Percentiles rank a stretch among this genome's conserved stretches.
Evolutionary conservation across 2,113 vertebrate species (phyloP).

Genomic region (Nibea albiflora): DNA sequence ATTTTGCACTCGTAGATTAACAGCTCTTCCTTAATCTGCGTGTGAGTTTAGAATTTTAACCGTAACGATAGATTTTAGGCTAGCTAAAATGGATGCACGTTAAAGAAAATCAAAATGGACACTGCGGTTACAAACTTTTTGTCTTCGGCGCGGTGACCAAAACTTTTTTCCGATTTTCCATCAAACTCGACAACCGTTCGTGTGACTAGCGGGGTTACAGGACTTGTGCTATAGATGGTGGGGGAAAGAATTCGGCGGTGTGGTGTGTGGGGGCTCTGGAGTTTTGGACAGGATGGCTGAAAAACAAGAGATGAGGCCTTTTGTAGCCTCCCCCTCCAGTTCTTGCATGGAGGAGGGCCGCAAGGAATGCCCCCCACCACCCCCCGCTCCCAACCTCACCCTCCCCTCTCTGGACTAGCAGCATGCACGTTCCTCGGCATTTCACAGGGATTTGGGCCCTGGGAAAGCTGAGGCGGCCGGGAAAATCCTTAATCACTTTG

Average conservation of each 20-base stretch:
- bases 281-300: conserved; percentile 67
- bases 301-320: conserved; percentile 85
- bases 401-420: conserved; percentile 54
- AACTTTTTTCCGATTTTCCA: background rate
- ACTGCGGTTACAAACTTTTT: background rate
- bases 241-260: conserved; percentile 59
- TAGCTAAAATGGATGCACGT: background rate
- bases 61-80: background rate
- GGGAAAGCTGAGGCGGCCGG: conserved; percentile 81
- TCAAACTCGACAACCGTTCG: background rate
- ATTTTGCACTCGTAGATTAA: conserved; percentile 1
- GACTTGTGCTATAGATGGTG: conserved; percentile 11
- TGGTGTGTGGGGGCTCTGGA: conserved; percentile 49
- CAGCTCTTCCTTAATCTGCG: background rate
- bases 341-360: conserved; percentile 76
- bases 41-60: background rate
- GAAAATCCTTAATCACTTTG: conserved; percentile 82
- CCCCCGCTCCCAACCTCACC: background rate
- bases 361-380: conserved; percentile 77
- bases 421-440: conserved; percentile 80
- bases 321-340: conserved; percentile 78
- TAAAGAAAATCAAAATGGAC: conserved; percentile 5
- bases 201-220: background rate
- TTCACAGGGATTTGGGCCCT: conserved; percentile 84
- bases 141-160: background rate